Percentiles rank a stretch among this genome's conserved stretches.
These are phyloP conservation scores for Oncopeltus fasciatus DNA, from an alignment of 1,140 invertebrate species.

Conservation along the genomic window DNA sequence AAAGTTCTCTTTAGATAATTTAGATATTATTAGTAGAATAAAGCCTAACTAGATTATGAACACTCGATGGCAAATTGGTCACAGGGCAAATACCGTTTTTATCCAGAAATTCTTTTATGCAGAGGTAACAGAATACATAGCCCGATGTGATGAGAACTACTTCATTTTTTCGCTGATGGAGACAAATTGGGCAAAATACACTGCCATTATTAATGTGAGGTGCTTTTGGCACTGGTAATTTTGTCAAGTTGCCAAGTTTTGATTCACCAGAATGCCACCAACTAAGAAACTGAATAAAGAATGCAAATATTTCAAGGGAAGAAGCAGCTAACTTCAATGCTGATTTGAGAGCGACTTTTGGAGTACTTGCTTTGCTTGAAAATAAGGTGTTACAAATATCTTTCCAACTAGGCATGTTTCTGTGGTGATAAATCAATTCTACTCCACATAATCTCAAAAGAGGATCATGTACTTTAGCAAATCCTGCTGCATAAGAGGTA, in stretches of 20 bases:
- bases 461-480: background rate
- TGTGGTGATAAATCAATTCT: constrained; percentile 2
- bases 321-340: constrained; percentile 9
- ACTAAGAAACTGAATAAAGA: constrained; percentile 18
- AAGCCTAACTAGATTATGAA: constrained; percentile 17
- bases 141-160: constrained; percentile 18
- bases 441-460: constrained; percentile 15
- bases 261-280: constrained; percentile 17
- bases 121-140: constrained; percentile 19
- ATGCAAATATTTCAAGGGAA: constrained; percentile 13
- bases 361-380: background rate
- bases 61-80: constrained; percentile 13
- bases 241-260: background rate
- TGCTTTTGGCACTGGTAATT: background rate
- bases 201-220: background rate
- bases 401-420: constrained; percentile 5
- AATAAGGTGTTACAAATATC: constrained; percentile 4
- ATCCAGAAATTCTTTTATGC: constrained; percentile 12
- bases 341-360: background rate
- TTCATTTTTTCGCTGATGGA: constrained; percentile 14
- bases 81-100: constrained; percentile 17
- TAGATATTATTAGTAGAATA: too few relatives aligned
- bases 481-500: constrained; percentile 9
- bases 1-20: too few relatives aligned
- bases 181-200: constrained; percentile 17